Percentiles rank a stretch among this genome's conserved stretches.
Evolutionary conservation across 2,888 invertebrate genomes (phyloP).

Genomic region (Hypercompe scribonia): DNA sequence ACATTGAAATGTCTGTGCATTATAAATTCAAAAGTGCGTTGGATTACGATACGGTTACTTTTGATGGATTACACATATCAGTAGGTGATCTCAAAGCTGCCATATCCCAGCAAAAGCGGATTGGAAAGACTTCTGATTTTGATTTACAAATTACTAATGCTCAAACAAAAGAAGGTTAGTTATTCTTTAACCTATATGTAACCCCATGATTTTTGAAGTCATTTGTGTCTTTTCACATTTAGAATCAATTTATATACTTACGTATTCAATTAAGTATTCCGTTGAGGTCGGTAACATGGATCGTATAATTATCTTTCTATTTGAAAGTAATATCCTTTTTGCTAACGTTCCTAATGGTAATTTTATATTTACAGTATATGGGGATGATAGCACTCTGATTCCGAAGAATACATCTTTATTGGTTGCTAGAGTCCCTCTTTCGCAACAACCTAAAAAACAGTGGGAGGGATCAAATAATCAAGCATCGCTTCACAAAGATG

Average conservation of each 20-base stretch:
- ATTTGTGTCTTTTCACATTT: background rate
- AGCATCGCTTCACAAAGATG: constrained; percentile 79
- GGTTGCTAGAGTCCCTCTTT: constrained; percentile 96
- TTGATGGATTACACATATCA: constrained; percentile 98
- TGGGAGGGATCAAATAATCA: constrained; percentile 88
- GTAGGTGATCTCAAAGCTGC: constrained; percentile 97
- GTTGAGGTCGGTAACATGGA: background rate
- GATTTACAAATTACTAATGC: constrained; percentile 99
- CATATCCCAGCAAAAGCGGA: constrained; percentile 97
- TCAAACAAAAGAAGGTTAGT: constrained; percentile 97
- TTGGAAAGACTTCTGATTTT: constrained; percentile 97
- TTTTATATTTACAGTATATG: constrained; percentile 90
- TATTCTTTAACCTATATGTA: background rate
- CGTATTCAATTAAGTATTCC: background rate
- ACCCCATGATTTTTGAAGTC: background rate
- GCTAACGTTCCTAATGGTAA: background rate
- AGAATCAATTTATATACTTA: background rate
- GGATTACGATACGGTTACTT: constrained; percentile 98
- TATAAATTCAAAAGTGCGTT: constrained; percentile 99
- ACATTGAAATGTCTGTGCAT: constrained; percentile 95
- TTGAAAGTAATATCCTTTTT: too few relatives aligned
- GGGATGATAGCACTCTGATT: constrained; percentile 95
- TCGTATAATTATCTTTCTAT: background rate
- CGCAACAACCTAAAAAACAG: constrained; percentile 91
- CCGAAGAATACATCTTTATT: constrained; percentile 99